Base-by-base conservation (phyloP, 2,888 invertebrate species). In the Caenorhabditis sp. region DNA sequence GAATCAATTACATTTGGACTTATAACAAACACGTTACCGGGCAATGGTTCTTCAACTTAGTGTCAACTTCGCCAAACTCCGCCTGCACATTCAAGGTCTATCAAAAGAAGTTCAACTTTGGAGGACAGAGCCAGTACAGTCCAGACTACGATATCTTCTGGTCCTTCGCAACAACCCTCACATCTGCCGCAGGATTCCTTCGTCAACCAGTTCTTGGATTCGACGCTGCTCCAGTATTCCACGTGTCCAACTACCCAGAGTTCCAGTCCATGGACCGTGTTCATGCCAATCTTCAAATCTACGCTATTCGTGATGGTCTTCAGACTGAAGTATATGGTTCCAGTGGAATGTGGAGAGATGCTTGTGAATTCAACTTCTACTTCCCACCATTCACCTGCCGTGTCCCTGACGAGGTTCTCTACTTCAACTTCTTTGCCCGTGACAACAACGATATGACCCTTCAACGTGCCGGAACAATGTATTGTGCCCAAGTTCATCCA, bases 391-490 rank as follows among this genome's bases (percentile, higher is more conserved):
- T 87, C 84, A 80, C 83, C 10, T 90, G 90, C 75, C 61, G 75
- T 10, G 73, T 81, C n/a, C 80, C 85, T 1, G 82, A 88, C 58
- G 87, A 89, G 61, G 80, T 80, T 19, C 85, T 90, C 44, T 89
- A 89, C 76, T 89, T 88, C 82, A 89, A 89, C 61, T 86, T 89
- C 86, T 89, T 84, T 69, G 84, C 87, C 56, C 85, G 88, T 51
- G 88, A 89, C 69, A 75, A 72, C 24, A 49, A 73, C 10, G 89
- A 89, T 1, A 79, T 85, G 76, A 63, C 86, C 16, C 80, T 89
- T 35, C 90, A 90, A 74, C 76, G 90, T 26, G 85, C 89, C 24
- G 90, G 90, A 72, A 85, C 84, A 22, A 88, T 89, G 87, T 86
- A 80, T 58, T 90, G 90, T 61, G 68, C 85, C 6, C 35, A 68